phyloP scores from a whole-genome alignment of 23 tunicate species.

The Oikopleura dioica region DNA sequence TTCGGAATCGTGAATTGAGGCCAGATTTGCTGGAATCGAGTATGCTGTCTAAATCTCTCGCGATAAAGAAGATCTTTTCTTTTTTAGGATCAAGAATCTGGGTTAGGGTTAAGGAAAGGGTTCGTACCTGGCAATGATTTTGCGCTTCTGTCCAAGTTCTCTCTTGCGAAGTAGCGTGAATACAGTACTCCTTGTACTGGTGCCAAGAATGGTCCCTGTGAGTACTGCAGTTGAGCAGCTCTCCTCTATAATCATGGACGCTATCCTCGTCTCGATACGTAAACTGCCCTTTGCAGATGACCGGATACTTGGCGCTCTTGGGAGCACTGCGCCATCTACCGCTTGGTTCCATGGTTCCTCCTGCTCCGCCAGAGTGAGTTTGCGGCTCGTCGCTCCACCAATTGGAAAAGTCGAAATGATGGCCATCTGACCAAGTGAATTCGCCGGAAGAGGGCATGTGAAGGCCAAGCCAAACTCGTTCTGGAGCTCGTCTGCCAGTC shows the following conservation, averaged over 20 bases:
- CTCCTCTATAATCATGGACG: neutral
- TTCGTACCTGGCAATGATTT: neutral
- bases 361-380: neutral
- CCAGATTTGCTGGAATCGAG: constrained; percentile 9
- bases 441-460: neutral
- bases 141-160: neutral
- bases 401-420: neutral
- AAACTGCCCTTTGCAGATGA: neutral
- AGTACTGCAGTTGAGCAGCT: neutral
- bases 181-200: neutral
- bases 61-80: neutral
- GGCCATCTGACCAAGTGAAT: neutral
- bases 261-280: neutral
- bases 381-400: neutral
- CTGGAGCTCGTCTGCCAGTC: neutral
- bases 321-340: neutral
- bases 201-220: neutral
- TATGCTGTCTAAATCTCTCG: too few relatives aligned
- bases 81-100: neutral
- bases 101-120: neutral
- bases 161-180: neutral
- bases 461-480: neutral
- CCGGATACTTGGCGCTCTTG: too few relatives aligned
- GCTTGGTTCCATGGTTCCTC: neutral
- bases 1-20: neutral